Conservation (phyloP, 2,113 vertebrate species). For the Apteryx owenii region DNA sequence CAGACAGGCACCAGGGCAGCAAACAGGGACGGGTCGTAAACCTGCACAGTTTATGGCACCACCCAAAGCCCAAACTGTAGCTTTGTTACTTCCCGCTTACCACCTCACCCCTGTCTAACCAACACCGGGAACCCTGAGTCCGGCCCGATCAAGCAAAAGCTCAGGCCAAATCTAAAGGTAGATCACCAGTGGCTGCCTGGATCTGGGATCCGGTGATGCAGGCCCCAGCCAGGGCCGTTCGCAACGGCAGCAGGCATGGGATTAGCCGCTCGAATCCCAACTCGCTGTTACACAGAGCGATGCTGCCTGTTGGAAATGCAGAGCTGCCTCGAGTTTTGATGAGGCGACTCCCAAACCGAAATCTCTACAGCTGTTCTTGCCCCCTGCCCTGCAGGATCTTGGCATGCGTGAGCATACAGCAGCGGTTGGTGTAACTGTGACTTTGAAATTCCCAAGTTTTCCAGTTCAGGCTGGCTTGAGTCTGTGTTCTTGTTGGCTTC, state of each 20-base stretch:
- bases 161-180: no score
- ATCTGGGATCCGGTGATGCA: neutral
- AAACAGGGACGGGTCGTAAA: neutral
- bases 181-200: neutral
- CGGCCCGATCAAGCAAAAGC: no score
- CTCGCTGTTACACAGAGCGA: fast-evolving
- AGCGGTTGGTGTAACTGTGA: fast-evolving
- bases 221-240: no score
- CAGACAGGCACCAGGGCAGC: neutral
- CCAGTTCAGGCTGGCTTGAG: neutral
- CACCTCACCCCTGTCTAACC: neutral
- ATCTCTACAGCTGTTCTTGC: neutral
- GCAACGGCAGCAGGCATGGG: fast-evolving
- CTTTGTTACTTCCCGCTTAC: neutral
- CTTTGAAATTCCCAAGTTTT: fast-evolving
- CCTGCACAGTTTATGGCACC: neutral
- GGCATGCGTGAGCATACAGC: fast-evolving
- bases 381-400: fast-evolving
- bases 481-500: neutral
- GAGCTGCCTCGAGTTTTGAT: neutral
- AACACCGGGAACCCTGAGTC: fast-evolving
- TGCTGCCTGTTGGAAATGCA: fast-evolving
- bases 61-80: neutral
- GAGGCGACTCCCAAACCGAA: fast-evolving
- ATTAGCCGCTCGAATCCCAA: fast-evolving